Evolutionary conservation across 30 jellyfish, hydroid and myxozoan genomes (phyloP).

Genomic region (Aurelia aurita complex sp. Pacific): DNA sequence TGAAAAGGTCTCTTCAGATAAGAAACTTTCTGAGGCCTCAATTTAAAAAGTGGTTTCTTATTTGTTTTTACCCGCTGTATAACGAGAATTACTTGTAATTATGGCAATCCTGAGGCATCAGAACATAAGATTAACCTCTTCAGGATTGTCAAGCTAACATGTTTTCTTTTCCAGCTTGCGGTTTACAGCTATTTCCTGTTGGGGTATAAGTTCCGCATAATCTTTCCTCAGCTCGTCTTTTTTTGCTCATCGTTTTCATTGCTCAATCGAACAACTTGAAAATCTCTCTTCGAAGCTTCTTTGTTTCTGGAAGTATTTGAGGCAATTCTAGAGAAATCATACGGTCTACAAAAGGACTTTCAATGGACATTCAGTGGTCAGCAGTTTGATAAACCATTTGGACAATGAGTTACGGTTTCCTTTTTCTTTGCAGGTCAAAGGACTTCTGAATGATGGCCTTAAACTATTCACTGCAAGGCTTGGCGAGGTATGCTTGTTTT

Average conservation of each 20-base stretch:
- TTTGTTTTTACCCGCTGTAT: neutral
- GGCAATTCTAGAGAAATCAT: too few species aligned
- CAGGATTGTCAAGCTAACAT: too few species aligned
- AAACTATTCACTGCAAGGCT: conserved; percentile 49
- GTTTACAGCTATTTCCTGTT: neutral
- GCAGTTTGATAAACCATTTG: too few species aligned
- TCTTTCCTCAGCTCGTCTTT: neutral
- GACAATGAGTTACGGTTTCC: too few species aligned
- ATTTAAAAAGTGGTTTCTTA: too few species aligned
- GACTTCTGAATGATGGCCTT: conserved; percentile 39
- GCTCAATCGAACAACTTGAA: neutral
- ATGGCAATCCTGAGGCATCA: too few species aligned
- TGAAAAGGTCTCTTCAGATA: too few species aligned
- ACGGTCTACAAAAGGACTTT: too few species aligned
- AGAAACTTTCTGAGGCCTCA: neutral
- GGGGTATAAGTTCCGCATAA: neutral
- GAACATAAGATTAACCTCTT: too few species aligned
- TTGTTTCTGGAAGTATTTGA: too few species aligned
- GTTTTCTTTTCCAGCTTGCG: neutral
- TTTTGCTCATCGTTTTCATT: neutral
- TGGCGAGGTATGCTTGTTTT: conserved; percentile 26
- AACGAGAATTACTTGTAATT: neutral
- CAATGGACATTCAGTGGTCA: too few species aligned
- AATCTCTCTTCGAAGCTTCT: too few species aligned
- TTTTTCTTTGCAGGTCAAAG: conserved; percentile 27